Conservation (phyloP, 2,797 vertebrate genomes). For the Erpetoichthys calabaricus region DNA sequence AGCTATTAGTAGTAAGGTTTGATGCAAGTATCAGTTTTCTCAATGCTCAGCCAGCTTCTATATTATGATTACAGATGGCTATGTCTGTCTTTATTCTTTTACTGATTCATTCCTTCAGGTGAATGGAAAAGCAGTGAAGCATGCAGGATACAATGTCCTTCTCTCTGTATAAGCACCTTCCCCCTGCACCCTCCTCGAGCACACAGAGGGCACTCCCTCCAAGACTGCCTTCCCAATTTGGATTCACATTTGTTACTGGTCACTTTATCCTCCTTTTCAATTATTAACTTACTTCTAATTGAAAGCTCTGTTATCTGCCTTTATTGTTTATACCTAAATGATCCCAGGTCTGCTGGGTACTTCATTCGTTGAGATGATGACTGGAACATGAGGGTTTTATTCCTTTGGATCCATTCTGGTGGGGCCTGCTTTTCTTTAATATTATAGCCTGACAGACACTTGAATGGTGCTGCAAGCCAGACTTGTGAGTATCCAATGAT, state of each 20-base stretch:
- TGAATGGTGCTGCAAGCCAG: no score
- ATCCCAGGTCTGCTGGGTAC: conserved; percentile 31
- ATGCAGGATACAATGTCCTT: conserved; percentile 39
- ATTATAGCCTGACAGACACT: no score
- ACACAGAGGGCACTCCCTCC: no score
- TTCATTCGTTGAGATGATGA: conserved; percentile 1
- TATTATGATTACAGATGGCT: conserved; percentile 12
- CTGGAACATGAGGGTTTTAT: no score
- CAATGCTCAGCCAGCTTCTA: conserved; percentile 14
- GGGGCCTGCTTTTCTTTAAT: no score
- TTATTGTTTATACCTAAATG: conserved; percentile 53
- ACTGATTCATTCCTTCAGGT: conserved; percentile 13
- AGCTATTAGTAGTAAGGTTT: background rate
- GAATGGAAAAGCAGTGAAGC: conserved; percentile 32
- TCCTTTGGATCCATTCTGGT: no score
- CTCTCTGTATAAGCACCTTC: conserved; percentile 29
- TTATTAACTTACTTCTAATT: conserved; percentile 50
- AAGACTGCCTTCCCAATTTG: no score
- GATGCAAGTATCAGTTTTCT: conserved; percentile 22
- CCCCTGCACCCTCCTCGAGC: conserved; percentile 17
- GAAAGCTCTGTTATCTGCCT: conserved; percentile 43
- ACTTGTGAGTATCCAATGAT: no score
- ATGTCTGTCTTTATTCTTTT: conserved; percentile 12
- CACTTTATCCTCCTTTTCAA: conserved; percentile 52
- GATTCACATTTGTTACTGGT: conserved; percentile 30